Evolutionary conservation across 64 coral and sea anemone species (phyloP).

Genomic region (Dendronephthya gigantea): DNA sequence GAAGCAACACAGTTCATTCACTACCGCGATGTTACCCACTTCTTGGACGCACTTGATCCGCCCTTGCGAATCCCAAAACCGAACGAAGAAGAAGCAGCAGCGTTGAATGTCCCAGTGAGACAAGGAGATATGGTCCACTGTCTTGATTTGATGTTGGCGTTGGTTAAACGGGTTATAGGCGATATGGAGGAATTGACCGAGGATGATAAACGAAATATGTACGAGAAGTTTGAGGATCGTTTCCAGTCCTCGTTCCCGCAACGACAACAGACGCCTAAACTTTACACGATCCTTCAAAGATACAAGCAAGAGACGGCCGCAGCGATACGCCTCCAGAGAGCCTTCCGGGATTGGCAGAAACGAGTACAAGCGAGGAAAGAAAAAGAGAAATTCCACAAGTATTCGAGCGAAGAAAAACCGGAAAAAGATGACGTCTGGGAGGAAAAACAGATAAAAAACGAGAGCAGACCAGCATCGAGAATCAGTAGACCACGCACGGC

Average conservation of each 20-base stretch:
- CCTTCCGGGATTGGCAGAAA: not conserved
- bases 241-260: not conserved
- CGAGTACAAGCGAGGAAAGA: conserved; percentile 18
- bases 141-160: conserved; percentile 69
- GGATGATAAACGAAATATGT: conserved; percentile 36
- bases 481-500: not conserved
- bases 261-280: not conserved
- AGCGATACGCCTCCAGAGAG: not conserved
- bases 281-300: conserved; percentile 3
- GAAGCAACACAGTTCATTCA: conserved; percentile 46
- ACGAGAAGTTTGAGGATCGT: not conserved
- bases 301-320: not conserved
- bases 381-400: conserved; percentile 43
- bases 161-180: conserved; percentile 63
- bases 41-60: conserved; percentile 42
- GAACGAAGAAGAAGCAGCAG: conserved; percentile 56
- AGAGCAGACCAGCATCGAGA: not conserved
- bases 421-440: conserved; percentile 11
- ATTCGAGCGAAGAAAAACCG: conserved; percentile 32
- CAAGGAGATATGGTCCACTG: conserved; percentile 62
- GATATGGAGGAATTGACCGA: conserved; percentile 78
- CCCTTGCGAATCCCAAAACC: conserved; percentile 44
- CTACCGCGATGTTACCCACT: conserved; percentile 39
- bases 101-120: conserved; percentile 62
- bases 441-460: not conserved